Base-by-base conservation (phyloP, 2,888 invertebrate species). In the Limnephilus lunatus region DNA sequence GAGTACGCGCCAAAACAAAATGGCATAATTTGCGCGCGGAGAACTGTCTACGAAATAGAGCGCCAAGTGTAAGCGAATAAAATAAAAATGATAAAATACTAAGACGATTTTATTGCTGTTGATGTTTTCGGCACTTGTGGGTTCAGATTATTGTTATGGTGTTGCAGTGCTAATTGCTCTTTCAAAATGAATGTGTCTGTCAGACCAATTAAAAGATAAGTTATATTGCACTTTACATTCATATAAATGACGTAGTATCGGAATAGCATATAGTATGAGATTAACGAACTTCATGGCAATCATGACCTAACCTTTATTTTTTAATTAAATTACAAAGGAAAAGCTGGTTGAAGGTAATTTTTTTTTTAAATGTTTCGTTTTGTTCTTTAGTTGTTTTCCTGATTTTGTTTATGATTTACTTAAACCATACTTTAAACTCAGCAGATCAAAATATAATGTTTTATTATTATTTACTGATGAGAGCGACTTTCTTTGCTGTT, bases 1-100 rank as follows among this genome's bases (percentile, higher is more conserved):
- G 92, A 90, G 87, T 87, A 82, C 48, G 91, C 80, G 90, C 90
- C 90, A 90, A 92, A 92, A 92, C 87, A 92, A 92, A 90, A 86
- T 48, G 86, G 86, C 85, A 53, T 91, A 87, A 91, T 91, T 87
- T 91, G 91, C 87, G 81, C 85, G 80, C 88, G 48, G 15, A 39
- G 9, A 68, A 53, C 9, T 85, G 44, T 85, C 85, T 85, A 19
- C 85, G 32, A 85, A 85, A 85, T 85, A 85, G 25, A 39, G 44
- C 48, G n/a, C 12, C 14, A 30, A 25, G n/a, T 68, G 68, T 68
- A 1, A 68, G 2, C 7, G 25, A 68, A 25, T 68, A 68, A n/a
- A 68, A 68, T 68, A 68, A 68, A 68, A 68, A 68, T 68, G 68
- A 25, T 68, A n/a, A 25, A 68, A 68, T 68, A 68, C 25, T 25